Base-by-base conservation (phyloP, 2,888 invertebrate genomes). In the Drepanosiphum platanoidis region DNA sequence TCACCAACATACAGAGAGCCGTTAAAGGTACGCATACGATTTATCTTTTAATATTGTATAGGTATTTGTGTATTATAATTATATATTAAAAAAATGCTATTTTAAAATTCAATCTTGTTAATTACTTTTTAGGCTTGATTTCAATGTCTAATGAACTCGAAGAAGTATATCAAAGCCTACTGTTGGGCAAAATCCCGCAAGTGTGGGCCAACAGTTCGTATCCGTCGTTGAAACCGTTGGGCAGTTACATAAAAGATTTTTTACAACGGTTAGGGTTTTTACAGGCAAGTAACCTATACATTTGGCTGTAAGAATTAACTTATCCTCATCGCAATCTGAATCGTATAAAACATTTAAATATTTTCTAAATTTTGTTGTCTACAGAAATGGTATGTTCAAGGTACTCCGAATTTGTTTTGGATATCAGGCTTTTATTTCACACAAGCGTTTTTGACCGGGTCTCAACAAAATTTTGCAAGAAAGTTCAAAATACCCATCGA, bases 381-480 rank as follows among this genome's bases (percentile, higher is more conserved):
- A n/a, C n/a, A 94, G 94, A 91, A 92, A 88, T 98, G 97, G 98
- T 95, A 92, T 89, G 93, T 94, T 34, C 89, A 93, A 84, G 96
- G 96, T 1, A 94, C 96, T 5, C 97, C 97, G 0, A 87, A 91
- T 0, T 93, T 94, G 70, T 98, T 95, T 90, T 98, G 97, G 98
- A 89, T 98, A 58, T 95, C 97, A 0, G 97, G 97, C 0, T 97
- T 98, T 90, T 98, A 94, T 91, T 97, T 97, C 90, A 97, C 97
- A 0, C 97, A 97, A 90, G 97, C 97, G 3, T 98, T 98, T 90
- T 91, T 98, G 77, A 97, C 97, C 5, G 97, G 97, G 8, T 96
- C 95, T 27, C 95, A 95, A 89, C 97, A 98, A 91, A 97, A 97
- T 90, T 97, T 93, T 90, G 97, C 97, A 7, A 92, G 97, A 88